These are phyloP conservation scores for Spilosoma lubricipeda DNA, from an alignment of 2,888 invertebrate species.

Conservation along the genomic window DNA sequence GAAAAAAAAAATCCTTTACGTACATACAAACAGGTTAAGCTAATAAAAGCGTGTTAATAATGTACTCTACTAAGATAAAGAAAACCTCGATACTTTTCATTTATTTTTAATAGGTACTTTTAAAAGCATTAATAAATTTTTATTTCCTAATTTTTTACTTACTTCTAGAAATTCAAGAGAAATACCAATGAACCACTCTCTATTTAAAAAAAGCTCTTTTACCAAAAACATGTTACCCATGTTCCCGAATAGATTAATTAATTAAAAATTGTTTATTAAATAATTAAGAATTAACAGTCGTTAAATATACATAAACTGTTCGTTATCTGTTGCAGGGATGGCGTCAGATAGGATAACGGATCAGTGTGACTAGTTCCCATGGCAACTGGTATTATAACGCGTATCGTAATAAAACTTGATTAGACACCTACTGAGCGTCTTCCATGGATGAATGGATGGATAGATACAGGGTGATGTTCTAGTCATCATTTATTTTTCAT, in stretches of 20 bases:
- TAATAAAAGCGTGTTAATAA: too few relatives aligned
- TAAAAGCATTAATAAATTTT: background rate
- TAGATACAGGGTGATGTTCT: conserved; percentile 49
- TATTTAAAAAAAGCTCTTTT: background rate
- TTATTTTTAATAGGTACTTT: too few relatives aligned
- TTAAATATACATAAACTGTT: conserved; percentile 19
- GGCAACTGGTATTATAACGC: conserved; percentile 31
- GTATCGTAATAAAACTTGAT: conserved; percentile 56
- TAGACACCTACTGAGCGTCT: conserved; percentile 45
- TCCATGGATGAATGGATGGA: background rate
- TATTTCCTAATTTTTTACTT: background rate
- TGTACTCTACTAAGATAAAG: too few relatives aligned
- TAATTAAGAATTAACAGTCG: conserved; percentile 5
- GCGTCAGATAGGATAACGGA: conserved; percentile 23
- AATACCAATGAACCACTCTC: background rate
- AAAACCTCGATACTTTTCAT: too few relatives aligned
- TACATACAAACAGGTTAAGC: too few relatives aligned
- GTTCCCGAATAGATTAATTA: background rate
- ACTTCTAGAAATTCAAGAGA: background rate
- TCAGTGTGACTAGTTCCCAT: conserved; percentile 40
- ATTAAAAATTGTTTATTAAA: conserved; percentile 6
- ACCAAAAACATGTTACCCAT: background rate
- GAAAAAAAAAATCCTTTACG: too few relatives aligned
- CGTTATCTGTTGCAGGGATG: conserved; percentile 19
- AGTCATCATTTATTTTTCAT: too few relatives aligned